Conservation (phyloP, 2,797 vertebrate genomes). For the Bryconaethiops microstoma region DNA sequence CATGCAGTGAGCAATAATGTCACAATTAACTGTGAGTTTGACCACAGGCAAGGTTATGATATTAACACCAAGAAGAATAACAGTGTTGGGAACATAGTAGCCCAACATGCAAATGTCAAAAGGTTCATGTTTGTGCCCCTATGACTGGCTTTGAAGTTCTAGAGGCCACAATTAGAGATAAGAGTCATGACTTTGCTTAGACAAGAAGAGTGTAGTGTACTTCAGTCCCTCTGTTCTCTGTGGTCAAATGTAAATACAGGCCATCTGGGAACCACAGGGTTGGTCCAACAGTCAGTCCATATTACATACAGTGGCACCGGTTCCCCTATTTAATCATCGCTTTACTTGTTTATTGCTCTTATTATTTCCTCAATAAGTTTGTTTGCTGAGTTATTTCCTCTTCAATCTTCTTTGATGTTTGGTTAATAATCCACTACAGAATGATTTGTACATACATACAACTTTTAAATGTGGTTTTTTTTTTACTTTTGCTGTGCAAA, state of each 20-base stretch:
- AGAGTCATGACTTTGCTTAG: slow-evolving; percentile 8
- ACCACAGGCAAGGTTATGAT: slow-evolving; percentile 23
- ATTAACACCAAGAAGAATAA: not conserved
- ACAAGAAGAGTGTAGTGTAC: slow-evolving; percentile 2
- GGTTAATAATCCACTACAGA: too few species aligned
- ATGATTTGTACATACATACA: too few species aligned
- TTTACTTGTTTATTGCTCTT: not conserved
- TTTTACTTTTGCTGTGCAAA: too few species aligned
- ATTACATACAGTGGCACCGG: not conserved
- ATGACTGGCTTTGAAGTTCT: slow-evolving; percentile 6
- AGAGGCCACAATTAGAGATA: not conserved
- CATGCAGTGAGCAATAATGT: not conserved
- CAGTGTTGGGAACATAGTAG: not conserved
- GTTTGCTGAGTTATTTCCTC: too few species aligned
- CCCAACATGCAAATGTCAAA: not conserved
- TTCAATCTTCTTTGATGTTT: too few species aligned
- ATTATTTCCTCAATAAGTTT: not conserved
- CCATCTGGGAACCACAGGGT: slow-evolving; percentile 5
- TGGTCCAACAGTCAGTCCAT: slow-evolving; percentile 3
- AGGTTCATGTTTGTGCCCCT: not conserved
- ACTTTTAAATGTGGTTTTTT: too few species aligned
- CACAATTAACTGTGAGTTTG: slow-evolving; percentile 1
- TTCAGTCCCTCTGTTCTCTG: slow-evolving; percentile 1
- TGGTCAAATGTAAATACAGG: slow-evolving; percentile 36
- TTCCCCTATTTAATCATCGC: not conserved